Evolutionary conservation across 2,888 invertebrate species (phyloP).

Genomic region (Pseudococcus longispinus): DNA sequence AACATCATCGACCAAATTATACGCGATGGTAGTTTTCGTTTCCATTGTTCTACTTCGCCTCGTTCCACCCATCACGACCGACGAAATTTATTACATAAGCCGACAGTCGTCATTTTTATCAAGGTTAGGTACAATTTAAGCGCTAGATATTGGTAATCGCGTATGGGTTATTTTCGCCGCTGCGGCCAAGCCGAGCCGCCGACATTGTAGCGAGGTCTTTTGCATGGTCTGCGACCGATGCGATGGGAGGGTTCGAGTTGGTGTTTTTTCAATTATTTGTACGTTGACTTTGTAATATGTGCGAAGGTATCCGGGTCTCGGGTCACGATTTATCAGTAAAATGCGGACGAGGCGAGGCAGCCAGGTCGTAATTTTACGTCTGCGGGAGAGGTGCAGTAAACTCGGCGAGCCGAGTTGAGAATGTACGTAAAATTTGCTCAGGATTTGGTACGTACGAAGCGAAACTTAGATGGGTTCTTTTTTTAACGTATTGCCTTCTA

Average conservation of each 20-base stretch:
- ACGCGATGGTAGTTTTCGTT: slow-evolving; percentile 15
- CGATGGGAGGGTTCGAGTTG: not conserved
- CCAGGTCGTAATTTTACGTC: not conserved
- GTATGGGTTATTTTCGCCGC: not conserved
- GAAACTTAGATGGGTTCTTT: not conserved
- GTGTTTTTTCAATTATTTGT: not conserved
- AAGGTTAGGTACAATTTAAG: slow-evolving; percentile 18
- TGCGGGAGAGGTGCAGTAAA: not conserved
- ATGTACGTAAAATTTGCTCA: too few species aligned
- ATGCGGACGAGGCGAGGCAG: not conserved
- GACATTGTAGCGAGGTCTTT: slow-evolving; percentile 22
- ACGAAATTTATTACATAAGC: slow-evolving; percentile 41
- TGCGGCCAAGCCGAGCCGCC: not conserved
- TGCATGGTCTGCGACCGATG: not conserved
- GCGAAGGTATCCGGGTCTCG: slow-evolving; percentile 5
- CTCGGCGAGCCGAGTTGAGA: too few species aligned
- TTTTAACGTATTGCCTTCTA: too few species aligned
- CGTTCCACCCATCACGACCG: slow-evolving; percentile 35
- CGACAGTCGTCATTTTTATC: slow-evolving; percentile 20
- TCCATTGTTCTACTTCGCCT: slow-evolving; percentile 38
- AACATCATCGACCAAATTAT: slow-evolving; percentile 41
- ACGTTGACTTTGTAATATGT: not conserved
- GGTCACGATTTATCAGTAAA: slow-evolving; percentile 8
- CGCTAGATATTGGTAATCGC: not conserved
- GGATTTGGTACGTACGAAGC: too few species aligned